A percentile compares a stretch with the other conserved stretches of the same genome.
Evolutionary conservation across 1,140 invertebrate species (phyloP).

Genomic region (Ostrea denselamellosa): DNA sequence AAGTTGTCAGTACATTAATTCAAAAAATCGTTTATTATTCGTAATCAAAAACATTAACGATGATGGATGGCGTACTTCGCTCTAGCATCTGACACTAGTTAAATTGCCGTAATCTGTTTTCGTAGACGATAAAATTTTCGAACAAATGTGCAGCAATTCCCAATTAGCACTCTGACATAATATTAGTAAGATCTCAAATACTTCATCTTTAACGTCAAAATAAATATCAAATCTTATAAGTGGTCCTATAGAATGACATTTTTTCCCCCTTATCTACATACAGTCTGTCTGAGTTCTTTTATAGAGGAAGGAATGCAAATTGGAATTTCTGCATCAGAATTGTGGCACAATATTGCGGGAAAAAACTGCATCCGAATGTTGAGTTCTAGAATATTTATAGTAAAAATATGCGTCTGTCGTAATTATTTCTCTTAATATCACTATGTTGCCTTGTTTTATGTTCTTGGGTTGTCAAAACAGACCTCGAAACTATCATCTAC

Average conservation of each 20-base stretch:
- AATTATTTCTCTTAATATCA: not conserved
- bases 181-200: slow-evolving; percentile 12
- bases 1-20: slow-evolving; percentile 9
- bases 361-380: not conserved
- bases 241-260: not conserved
- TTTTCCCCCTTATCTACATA: not conserved
- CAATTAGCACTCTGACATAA: slow-evolving; percentile 2
- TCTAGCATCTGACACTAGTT: not conserved
- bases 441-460: too few species aligned
- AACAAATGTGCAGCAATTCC: not conserved
- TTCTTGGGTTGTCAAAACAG: too few species aligned
- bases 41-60: slow-evolving; percentile 10
- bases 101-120: not conserved
- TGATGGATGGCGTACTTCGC: not conserved
- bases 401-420: not conserved
- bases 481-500: too few species aligned
- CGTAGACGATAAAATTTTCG: not conserved
- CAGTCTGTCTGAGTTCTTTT: not conserved
- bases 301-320: not conserved
- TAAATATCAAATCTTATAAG: not conserved
- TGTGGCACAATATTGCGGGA: not conserved
- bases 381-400: not conserved
- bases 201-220: not conserved
- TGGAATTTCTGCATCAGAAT: not conserved
- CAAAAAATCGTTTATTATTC: not conserved